Evolutionary conservation across 2,797 vertebrate species (phyloP).

Genomic region (Perodicticus potto): DNA sequence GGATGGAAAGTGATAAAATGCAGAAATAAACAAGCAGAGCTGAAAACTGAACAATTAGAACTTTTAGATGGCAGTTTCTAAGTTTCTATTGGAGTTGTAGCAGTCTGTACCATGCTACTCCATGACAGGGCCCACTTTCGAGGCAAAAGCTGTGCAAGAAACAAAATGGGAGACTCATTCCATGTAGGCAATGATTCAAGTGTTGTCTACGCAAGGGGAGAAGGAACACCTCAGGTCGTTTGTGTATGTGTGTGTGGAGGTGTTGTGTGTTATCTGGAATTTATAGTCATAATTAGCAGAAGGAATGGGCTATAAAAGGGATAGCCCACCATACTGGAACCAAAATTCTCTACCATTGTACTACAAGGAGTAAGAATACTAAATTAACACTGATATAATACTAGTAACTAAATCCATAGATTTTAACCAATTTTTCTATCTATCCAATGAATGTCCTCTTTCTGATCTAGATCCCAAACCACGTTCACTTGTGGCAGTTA

Average conservation of each 20-base stretch:
- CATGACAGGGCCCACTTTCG: not conserved
- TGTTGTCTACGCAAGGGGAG: not conserved
- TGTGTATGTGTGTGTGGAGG: not conserved
- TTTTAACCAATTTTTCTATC: not conserved
- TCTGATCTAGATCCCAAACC: not conserved
- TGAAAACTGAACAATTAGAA: not conserved
- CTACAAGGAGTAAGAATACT: not conserved
- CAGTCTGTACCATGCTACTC: not conserved
- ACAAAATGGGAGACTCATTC: not conserved
- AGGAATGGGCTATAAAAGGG: too few species aligned
- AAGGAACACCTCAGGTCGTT: not conserved
- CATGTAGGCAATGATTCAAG: not conserved
- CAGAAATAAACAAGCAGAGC: not conserved
- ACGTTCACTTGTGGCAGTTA: not conserved
- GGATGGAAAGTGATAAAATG: not conserved
- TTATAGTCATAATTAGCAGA: not conserved
- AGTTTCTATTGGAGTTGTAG: not conserved
- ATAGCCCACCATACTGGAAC: not conserved
- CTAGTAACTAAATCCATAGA: not conserved
- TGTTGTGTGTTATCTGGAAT: not conserved
- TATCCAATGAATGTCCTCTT: not conserved
- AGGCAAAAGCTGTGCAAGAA: not conserved
- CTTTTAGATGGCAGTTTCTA: not conserved
- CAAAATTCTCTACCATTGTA: not conserved
- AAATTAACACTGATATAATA: not conserved